Conservation (phyloP, 2,888 invertebrate genomes). For the Drosophila mayaguana region DNA sequence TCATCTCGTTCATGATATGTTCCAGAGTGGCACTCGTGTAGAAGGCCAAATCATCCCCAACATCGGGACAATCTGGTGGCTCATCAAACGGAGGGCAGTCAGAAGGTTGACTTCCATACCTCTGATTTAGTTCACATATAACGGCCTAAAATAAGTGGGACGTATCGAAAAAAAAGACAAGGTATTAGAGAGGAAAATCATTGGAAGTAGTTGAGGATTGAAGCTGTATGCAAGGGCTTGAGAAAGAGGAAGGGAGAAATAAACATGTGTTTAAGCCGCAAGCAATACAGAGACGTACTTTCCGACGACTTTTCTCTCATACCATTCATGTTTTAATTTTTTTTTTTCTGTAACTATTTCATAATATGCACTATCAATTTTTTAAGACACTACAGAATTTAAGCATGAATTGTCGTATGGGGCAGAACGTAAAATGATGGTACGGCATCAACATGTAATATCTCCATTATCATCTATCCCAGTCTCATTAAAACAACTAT, state of each 20-base stretch:
- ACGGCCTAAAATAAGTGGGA: slow-evolving; percentile 55
- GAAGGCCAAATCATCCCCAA: slow-evolving; percentile 77
- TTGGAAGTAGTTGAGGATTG: slow-evolving; percentile 49
- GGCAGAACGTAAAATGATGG: slow-evolving; percentile 8
- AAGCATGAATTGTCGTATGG: slow-evolving; percentile 4
- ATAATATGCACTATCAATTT: slow-evolving; percentile 48
- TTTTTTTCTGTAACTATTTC: slow-evolving; percentile 3
- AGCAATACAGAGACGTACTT: slow-evolving; percentile 35
- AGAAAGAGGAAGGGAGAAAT: slow-evolving; percentile 45
- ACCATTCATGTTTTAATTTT: background rate
- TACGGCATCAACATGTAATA: slow-evolving; percentile 43
- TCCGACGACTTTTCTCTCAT: slow-evolving; percentile 59
- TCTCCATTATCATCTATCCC: slow-evolving; percentile 52
- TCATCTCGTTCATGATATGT: slow-evolving; percentile 80
- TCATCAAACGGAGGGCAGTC: slow-evolving; percentile 62
- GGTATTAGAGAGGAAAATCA: slow-evolving; percentile 61
- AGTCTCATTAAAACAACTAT: slow-evolving; percentile 44
- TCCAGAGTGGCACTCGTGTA: slow-evolving; percentile 77
- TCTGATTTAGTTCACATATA: slow-evolving; percentile 66
- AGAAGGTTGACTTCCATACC: slow-evolving; percentile 48
- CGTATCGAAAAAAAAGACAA: slow-evolving; percentile 14
- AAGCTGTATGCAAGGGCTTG: slow-evolving; percentile 11
- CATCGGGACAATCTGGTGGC: slow-evolving; percentile 53
- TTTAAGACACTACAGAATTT: slow-evolving; percentile 44
- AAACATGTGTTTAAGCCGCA: slow-evolving; percentile 20